phyloP scores from a whole-genome alignment of 1,140 invertebrate species.

The Camponotus pennsylvanicus region DNA sequence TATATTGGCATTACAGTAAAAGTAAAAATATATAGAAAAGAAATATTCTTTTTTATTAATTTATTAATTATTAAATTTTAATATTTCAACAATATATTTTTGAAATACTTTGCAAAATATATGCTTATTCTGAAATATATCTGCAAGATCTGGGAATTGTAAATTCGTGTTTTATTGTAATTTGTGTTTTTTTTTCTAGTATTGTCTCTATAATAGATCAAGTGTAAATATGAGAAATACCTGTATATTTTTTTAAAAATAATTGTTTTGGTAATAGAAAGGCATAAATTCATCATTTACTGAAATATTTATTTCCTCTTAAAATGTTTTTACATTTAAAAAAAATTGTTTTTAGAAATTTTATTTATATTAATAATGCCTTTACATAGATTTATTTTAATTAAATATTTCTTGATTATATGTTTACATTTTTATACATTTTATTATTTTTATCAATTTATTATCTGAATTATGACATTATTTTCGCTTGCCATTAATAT shows the following conservation, averaged over 20 bases:
- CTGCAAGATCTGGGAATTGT: neutral
- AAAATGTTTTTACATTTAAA: no score
- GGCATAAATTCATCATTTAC: neutral
- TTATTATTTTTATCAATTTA: no score
- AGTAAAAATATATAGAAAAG: neutral
- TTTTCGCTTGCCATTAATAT: no score
- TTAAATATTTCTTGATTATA: no score
- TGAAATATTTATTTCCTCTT: neutral
- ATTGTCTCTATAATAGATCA: conserved; percentile 69
- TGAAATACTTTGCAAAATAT: neutral
- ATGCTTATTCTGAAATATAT: neutral
- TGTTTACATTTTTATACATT: no score
- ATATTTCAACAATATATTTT: neutral
- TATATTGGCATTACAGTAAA: neutral
- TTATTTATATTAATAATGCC: no score
- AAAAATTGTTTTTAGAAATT: no score
- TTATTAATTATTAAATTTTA: conserved; percentile 7
- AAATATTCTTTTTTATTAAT: conserved; percentile 66
- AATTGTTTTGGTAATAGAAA: neutral
- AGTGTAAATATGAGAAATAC: neutral
- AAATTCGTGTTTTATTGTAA: neutral
- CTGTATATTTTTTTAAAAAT: neutral
- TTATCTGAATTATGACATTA: no score
- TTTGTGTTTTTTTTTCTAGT: conserved; percentile 64
- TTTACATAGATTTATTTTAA: no score